Base-by-base conservation (phyloP, 53 echinoderm and acorn worm species). In the Luidia sarsii region DNA sequence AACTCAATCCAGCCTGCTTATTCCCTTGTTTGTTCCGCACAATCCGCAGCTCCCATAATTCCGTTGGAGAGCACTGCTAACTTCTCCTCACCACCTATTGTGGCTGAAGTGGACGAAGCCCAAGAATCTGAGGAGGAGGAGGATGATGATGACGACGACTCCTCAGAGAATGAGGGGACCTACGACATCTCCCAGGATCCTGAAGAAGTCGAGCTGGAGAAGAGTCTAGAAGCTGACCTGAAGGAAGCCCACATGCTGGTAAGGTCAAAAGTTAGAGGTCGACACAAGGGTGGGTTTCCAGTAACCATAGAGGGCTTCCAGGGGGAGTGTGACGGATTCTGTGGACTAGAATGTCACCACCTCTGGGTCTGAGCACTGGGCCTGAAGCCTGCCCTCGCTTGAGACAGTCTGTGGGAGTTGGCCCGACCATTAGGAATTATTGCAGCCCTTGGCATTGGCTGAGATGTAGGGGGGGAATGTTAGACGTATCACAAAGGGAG, bases 171-270 rank as follows among this genome's bases (percentile, higher is more conserved):
- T 18, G 82, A 68, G 43, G 82, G 68, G 57, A 57, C 69, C 39
- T 67, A 68, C 41, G 53, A 82, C 46, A 49, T 57, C 41, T 55
- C 68, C 0, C 67, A 53, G 21, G 68, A 57, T n/a, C 29, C 35
- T 14, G 81, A 81, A n/a, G 81, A 67, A 18, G 68, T 22, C 0
- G 82, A 82, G 30, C 68, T 63, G 30, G 86, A 86, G 64, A 72
- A 65, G 34, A 77, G 67, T 56, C 64, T 86, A 48, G 86, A 86
- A 51, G 77, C 65, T 16, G 49, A 86, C 65, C 67, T 73, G 86
- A 86, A 66, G 15, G 55, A 77, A 54, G 57, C 65, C n/a, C 56
- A 65, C 33, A 51, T 79, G 86, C 67, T 65, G 67, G 86, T 86
- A 57, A 27, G 56, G 25, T 41, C 41, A 41, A 41, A 41, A 11